phyloP scores from a whole-genome alignment of 2,888 invertebrate genomes.

The Caenorhabditis japonica region DNA sequence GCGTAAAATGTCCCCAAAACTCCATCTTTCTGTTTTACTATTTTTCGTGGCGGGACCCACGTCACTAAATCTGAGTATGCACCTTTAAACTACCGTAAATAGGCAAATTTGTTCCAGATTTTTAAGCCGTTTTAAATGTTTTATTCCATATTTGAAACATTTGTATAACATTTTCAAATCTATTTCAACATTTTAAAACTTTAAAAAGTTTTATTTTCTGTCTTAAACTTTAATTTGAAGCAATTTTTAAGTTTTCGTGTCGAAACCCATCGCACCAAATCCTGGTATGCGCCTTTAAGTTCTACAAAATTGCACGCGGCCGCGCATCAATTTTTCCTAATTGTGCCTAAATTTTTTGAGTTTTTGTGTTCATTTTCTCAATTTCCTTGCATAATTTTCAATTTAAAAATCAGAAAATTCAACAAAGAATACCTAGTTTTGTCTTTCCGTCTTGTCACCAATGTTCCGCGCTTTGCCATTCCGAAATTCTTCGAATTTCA shows the following conservation, averaged over 20 bases:
- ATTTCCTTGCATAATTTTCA: no score
- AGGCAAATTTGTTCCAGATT: background rate
- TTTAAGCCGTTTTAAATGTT: background rate
- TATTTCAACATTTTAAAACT: background rate
- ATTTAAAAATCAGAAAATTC: no score
- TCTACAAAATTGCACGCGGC: no score
- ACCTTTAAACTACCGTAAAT: constrained; percentile 3
- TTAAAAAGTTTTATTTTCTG: background rate
- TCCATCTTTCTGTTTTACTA: background rate
- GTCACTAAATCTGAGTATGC: background rate
- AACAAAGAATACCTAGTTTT: no score
- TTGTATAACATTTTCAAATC: no score
- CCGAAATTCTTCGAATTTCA: no score
- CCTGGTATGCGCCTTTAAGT: constrained; percentile 6
- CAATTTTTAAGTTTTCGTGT: background rate
- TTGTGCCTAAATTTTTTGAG: no score
- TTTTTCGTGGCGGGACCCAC: constrained; percentile 4
- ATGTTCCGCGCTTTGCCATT: no score
- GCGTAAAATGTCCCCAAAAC: background rate
- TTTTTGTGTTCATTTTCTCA: no score
- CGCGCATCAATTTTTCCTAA: no score
- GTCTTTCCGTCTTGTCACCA: no score
- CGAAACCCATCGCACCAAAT: background rate
- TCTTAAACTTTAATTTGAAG: background rate
- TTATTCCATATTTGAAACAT: background rate